Base-by-base conservation (phyloP, 2,113 vertebrate species). In the Epinephelus cyanopodus region DNA sequence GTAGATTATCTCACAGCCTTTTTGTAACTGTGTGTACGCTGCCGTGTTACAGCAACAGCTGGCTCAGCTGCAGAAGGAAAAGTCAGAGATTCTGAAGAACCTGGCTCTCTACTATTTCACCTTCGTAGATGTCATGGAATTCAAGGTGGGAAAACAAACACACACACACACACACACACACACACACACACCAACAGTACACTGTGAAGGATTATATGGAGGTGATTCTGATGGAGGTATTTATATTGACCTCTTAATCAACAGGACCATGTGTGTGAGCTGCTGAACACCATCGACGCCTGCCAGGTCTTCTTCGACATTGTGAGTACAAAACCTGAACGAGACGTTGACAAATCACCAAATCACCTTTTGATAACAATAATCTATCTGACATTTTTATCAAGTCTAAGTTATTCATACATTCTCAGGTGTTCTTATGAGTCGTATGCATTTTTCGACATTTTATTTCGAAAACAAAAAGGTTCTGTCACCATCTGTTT, bases 301-400 rank as follows among this genome's bases (percentile, higher is more conserved):
- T 99, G 98, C 95, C 98, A 99, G 93, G 98, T 99, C 90, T 99
- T 99, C 96, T 99, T 99, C 95, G 98, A 99, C 87, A 98, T 99
- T 88, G 98, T 99, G 95, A 98, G 98, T 97, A 12, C 19, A 39
- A 42, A 2, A 4, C 12, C n/a, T 3, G 70, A 29, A 39, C 0
- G 0, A 52, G 45, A 67, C 27, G 5, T 2, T 45, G 10, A 17
- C 2, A 57, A 11, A 19, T 29, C 29, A 5, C n/a, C n/a, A n/a
- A n/a, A n/a, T 29, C 29, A 29, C 29, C 29, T 29, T 29, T 29
- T 29, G 29, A 29, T 5, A 0, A 29, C 0, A 29, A 29, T 29
- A 5, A 29, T 29, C 29, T 29, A 5, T 29, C 29, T 29, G 29
- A 29, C 29, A 29, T 29, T 29, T 29, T 29, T 29, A 29, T 29